phyloP scores from a whole-genome alignment of 2,113 vertebrate genomes.

The Hypanus sabinus region DNA sequence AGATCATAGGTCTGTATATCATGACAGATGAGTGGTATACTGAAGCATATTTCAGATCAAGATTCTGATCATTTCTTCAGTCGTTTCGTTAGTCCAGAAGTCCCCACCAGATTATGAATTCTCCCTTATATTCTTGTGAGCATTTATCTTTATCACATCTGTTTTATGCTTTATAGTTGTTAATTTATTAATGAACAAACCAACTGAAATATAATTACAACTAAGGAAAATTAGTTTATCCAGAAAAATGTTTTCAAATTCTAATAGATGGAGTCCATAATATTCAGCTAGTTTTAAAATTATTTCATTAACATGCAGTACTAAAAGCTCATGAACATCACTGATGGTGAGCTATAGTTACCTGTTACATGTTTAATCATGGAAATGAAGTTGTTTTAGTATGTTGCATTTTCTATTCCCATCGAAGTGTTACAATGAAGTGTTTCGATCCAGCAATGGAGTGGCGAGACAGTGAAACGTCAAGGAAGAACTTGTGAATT shows the following conservation, averaged over 20 bases:
- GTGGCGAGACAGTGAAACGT: too few relatives aligned
- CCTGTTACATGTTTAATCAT: neutral
- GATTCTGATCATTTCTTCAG: neutral
- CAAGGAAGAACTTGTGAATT: neutral
- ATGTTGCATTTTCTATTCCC: neutral
- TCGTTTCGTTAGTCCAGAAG: neutral
- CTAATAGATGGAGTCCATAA: neutral
- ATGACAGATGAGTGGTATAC: neutral
- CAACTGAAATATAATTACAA: neutral
- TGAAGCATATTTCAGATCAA: neutral
- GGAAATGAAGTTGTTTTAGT: neutral
- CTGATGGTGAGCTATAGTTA: neutral
- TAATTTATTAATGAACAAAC: neutral
- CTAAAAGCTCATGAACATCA: neutral
- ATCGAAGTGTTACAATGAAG: neutral
- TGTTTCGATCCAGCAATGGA: neutral
- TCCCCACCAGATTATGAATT: neutral
- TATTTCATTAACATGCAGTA: neutral
- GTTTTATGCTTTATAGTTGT: neutral
- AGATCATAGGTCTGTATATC: neutral
- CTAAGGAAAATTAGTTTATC: neutral
- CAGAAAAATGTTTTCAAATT: neutral
- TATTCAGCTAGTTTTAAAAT: neutral
- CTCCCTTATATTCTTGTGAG: neutral
- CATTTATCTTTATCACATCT: neutral